Percentiles rank a stretch among this genome's conserved stretches.
Evolutionary conservation across 2,888 invertebrate genomes (phyloP).

Genomic region (Callimorpha dominula): DNA sequence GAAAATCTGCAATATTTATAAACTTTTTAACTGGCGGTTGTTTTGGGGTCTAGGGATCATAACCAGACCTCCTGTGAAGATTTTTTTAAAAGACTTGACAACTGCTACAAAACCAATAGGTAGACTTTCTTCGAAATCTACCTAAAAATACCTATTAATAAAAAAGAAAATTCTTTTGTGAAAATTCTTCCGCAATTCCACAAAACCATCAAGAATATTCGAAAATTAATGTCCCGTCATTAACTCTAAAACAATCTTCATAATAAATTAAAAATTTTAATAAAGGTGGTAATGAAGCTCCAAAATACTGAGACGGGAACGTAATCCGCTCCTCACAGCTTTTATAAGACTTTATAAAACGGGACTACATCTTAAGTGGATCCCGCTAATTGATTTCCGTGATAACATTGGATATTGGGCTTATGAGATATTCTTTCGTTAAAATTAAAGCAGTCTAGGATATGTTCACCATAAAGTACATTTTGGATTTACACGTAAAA

Average conservation of each 20-base stretch:
- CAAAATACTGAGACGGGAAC: conserved; percentile 21
- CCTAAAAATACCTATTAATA: neutral
- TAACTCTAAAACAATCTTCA: conserved; percentile 2
- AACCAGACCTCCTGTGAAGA: no score
- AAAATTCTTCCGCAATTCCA: neutral
- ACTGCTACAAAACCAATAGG: no score
- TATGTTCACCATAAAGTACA: neutral
- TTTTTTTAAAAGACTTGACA: no score
- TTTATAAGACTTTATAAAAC: conserved; percentile 24
- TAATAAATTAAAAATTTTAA: conserved; percentile 21
- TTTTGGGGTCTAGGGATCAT: no score
- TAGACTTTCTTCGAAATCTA: no score
- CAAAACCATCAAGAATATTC: neutral
- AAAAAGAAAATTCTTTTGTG: neutral
- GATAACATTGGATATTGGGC: neutral
- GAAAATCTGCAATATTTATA: no score
- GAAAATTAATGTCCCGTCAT: conserved; percentile 2
- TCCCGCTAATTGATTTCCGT: conserved; percentile 12
- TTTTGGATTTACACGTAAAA: neutral
- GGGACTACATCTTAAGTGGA: neutral
- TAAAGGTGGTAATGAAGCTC: conserved; percentile 29
- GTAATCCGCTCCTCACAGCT: conserved; percentile 31
- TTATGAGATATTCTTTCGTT: neutral
- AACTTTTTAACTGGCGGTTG: no score
- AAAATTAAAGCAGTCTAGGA: neutral